These are phyloP conservation scores for Lycaena phlaeas DNA, from an alignment of 2,888 invertebrate species.

Conservation along the genomic window DNA sequence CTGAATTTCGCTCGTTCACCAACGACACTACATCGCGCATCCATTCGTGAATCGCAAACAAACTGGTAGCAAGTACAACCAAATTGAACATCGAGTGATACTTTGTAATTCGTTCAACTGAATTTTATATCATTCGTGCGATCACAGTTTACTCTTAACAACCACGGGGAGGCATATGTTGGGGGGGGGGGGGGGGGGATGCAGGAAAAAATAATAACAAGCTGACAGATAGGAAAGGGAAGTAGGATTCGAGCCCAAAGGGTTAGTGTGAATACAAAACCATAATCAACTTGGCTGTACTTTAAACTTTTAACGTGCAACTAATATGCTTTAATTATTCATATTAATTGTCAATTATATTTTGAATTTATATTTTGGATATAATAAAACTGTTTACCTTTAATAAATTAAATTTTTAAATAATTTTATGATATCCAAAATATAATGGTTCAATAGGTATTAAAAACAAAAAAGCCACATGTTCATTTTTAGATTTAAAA, in stretches of 20 bases:
- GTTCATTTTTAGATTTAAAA: not conserved
- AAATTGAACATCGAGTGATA: conserved; percentile 56
- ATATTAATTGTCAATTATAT: not conserved
- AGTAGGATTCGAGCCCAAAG: conserved; percentile 51
- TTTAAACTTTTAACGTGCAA: conserved; percentile 24
- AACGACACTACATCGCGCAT: conserved; percentile 29
- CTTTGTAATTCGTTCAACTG: conserved; percentile 20
- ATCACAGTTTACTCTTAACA: conserved; percentile 17
- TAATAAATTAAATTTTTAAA: not conserved
- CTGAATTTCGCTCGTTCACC: conserved; percentile 69
- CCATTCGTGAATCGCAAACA: conserved; percentile 53
- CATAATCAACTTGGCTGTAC: conserved; percentile 68
- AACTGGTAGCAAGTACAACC: conserved; percentile 57
- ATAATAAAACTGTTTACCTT: too few relatives aligned
- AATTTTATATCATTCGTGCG: conserved; percentile 28
- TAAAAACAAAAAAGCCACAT: not conserved
- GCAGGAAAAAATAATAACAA: conserved; percentile 37
- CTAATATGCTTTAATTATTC: not conserved
- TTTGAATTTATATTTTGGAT: not conserved
- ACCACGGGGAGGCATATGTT: conserved; percentile 11
- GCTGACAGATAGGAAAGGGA: conserved; percentile 26
- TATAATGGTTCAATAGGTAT: too few relatives aligned
- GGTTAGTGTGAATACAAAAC: conserved; percentile 42
- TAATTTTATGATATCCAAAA: not conserved
- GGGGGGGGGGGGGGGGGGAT: conserved; percentile 40